Evolutionary conservation across 2,888 invertebrate genomes (phyloP), one percentile per base, ranked within the genome.

Genomic region (Hololepta plana): DNA sequence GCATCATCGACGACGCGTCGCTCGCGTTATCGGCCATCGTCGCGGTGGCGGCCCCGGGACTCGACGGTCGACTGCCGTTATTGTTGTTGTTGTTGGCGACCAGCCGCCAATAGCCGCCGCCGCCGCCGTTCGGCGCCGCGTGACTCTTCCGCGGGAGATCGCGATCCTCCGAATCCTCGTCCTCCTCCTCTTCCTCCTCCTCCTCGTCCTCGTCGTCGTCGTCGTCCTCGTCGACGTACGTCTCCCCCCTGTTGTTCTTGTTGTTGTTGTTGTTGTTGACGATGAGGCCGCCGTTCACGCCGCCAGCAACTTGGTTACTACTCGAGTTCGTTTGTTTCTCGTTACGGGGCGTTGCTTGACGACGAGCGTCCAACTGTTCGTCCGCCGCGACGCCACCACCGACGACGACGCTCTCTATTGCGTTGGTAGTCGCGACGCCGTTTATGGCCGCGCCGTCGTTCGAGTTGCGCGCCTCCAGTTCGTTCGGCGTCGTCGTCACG

Each of bases 11-110:
- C 13, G 65, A 64, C 51, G 59, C 56, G 41, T 64, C 51, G 60
- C 71, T 57, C 62, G 65, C 55, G 53, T 64, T 60, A 56, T 70
- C 67, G 36, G 57, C 55, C 52, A 57, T 58, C 37, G 38, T n/a
- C 17, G 6, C 17, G 7, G 6, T 62, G 60, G 39, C 60, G 58
- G 20, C 53, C 49, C 40, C 35, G 32, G 58, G 56, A 39, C 53
- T 52, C 26, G 48, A 40, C 16, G 58, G 54, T 39, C 70, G 62
- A 19, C 64, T 63, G 21, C 62, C 59, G 41, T 46, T 54, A 37
- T 52, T 59, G 50, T 60, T 59, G 51, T 54, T 44, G 50, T 55
- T 47, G 51, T 54, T 52, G 54, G 15, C 14, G 20, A 9, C 32
- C 49, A 47, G 62, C 55, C 53, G 45, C 48, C 55, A 54, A 40